Base-by-base conservation (phyloP, 2,888 invertebrate genomes). In the Lamellibrachia satsuma region DNA sequence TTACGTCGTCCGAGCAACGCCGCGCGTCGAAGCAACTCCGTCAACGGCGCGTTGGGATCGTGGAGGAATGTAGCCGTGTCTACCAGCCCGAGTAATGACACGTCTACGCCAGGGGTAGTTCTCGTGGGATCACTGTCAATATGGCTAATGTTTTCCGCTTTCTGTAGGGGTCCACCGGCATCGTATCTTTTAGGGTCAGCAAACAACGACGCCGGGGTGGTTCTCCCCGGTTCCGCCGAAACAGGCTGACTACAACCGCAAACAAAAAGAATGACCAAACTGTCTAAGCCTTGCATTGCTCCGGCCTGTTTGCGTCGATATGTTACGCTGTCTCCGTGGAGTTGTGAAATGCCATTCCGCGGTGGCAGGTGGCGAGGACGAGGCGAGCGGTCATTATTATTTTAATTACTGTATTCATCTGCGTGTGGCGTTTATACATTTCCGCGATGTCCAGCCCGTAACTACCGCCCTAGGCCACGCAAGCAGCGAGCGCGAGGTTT, bases 371-470 rank as follows among this genome's bases (percentile, higher is more conserved):
- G 75, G 75, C 75, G 4, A 22, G 75, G 22, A 15, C 6, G 75
- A 75, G 6, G 15, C 22, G 15, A 75, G n/a, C 75, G 75, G 75
- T 75, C 75, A 75, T 75, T 75, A 75, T n/a, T 75, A 75, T 75
- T 75, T 75, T 75, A 75, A 75, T 75, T 75, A n/a, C 75, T n/a
- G 75, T 22, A 75, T 75, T 75, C 75, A 75, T 22, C 22, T 15
- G 75, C 75, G 75, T 75, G 75, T 75, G 75, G 75, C 75, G 75
- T 75, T 75, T 75, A 75, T 75, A 75, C 75, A 75, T 75, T 75
- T 75, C 75, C 75, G 75, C n/a, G 75, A 75, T 75, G 75, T 75
- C 75, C 75, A 75, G 22, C 75, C 39, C 39, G 75, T 3, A 75
- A 75, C n/a, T 75, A 75, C 22, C 22, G 22, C 75, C 75, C 22